Base-by-base conservation (phyloP, 2,797 vertebrate species). In the Buphagus erythrorhynchus region DNA sequence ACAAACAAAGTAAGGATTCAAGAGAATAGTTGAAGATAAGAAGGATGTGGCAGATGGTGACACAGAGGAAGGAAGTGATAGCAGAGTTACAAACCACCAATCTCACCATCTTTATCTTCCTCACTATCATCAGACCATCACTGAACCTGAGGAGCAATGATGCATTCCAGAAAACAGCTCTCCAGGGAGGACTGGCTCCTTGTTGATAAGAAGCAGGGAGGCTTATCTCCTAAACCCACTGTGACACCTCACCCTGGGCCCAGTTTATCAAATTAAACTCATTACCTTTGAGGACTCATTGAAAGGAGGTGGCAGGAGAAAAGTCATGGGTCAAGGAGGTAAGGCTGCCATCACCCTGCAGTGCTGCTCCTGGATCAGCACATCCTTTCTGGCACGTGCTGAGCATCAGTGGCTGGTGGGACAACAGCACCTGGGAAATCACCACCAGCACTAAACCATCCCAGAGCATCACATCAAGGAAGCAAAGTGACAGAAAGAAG, bases 151-250 rank as follows among this genome's bases (percentile, higher is more conserved):
- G 63, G 31, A 83, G 52, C 40, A 49, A 2, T 11, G 72, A 87
- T 13, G 25, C 89, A 59, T 88, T 90, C 90, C 88, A 94, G 52
- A 83, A 87, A 76, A 87, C 46, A 88, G 73, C 13, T 86, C 67
- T 79, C 59, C 33, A 33, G 76, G 42, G 69, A 95, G 33, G 17
- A 63, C 22, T 55, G 85, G 67, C 51, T 76, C 69, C 72, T 85
- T 31, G 55, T 48, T 48, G 86, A 93, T 86, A 90, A 82, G 88
- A 59, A 76, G 46, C 6, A 0, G 22, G 25, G 43, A 91, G 21
- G 85, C 33, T 93, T 93, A 88, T 93, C 93, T 93, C 45, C 55
- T 26, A 49, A 95, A 73, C 52, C 89, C 76, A 35, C 88, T 28
- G 40, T 2, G 10, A 83, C 57, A 79, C 55, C 67, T 91, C 81